Evolutionary conservation across 2,797 vertebrate species (phyloP).

Genomic region (Danio jaintianensis): DNA sequence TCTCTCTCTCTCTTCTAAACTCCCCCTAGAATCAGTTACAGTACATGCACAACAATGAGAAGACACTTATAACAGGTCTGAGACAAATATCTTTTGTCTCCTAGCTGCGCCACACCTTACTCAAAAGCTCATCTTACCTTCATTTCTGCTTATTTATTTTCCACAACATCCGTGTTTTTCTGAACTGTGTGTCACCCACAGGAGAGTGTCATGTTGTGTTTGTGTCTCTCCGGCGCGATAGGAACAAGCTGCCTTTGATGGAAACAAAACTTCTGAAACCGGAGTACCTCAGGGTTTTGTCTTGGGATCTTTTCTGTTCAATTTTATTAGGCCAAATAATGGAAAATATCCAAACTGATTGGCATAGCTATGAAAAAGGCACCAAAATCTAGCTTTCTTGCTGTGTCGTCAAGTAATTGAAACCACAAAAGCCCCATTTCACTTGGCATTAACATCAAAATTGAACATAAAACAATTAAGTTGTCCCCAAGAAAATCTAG

Average conservation of each 20-base stretch:
- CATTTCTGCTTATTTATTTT: conserved; percentile 9
- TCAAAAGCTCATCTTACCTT: conserved; percentile 8
- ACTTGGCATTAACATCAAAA: neutral
- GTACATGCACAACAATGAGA: conserved; percentile 13
- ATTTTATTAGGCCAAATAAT: neutral
- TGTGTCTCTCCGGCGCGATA: neutral
- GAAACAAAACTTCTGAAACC: neutral
- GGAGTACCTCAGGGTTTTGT: neutral
- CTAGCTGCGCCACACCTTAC: neutral
- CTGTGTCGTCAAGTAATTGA: neutral
- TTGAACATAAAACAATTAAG: too few species aligned
- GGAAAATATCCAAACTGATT: neutral
- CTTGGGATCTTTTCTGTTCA: neutral
- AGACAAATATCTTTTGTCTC: neutral
- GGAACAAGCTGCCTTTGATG: neutral
- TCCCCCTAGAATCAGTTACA: neutral
- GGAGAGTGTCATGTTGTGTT: neutral
- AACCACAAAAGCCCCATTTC: neutral
- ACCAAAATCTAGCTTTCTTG: neutral
- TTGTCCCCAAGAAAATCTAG: too few species aligned
- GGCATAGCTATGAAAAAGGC: neutral
- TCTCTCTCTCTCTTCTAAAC: neutral
- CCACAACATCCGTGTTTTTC: neutral
- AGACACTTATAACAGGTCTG: neutral
- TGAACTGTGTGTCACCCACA: neutral